Evolutionary conservation across 2,113 vertebrate species (phyloP), one percentile per base, ranked within the genome.

Genomic region (Sclerurus mexicanus): DNA sequence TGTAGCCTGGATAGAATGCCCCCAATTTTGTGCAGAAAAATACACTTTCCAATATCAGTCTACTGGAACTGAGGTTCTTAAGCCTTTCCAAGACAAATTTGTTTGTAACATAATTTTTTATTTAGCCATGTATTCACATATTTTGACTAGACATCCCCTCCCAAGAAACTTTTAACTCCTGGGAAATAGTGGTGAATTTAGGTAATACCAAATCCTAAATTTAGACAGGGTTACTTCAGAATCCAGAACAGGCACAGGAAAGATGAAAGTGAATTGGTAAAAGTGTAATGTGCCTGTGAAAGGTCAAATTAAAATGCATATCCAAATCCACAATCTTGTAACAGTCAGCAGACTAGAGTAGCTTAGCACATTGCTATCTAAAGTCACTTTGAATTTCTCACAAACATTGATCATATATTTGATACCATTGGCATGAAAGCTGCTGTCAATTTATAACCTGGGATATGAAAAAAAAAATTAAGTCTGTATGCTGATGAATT

Each of bases 351-450:
- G 42, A 86, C 39, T 55, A 60, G 85, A 94, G 71, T 56, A 73
- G 31, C 23, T 91, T 79, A 87, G 74, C 71, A 85, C 74, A 68
- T 42, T 87, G 30, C 23, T 79, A 69, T 66, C 69, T 95, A 85
- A 92, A 93, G 85, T 95, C 46, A 93, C 58, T 96, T 87, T 94
- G 87, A 96, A 85, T 80, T 93, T 94, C 74, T 87, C 66, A 46
- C 25, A 76, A 35, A 14, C 81, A 89, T 93, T 83, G 85, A 93
- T 87, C 46, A 79, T 40, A 22, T 68, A 76, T 94, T 95, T 96
- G 87, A 95, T 94, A 89, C 12, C 40, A 94, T 7, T 60, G 74
- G 5, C 76, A 79, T 33, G 30, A 91, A 91, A 85, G 17, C 42
- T 85, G 64, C 50, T 95, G 52, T 66, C 89, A 87, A 62, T 89